Conservation (phyloP, 2,888 invertebrate species). For the Dinocampus coccinellae region DNA sequence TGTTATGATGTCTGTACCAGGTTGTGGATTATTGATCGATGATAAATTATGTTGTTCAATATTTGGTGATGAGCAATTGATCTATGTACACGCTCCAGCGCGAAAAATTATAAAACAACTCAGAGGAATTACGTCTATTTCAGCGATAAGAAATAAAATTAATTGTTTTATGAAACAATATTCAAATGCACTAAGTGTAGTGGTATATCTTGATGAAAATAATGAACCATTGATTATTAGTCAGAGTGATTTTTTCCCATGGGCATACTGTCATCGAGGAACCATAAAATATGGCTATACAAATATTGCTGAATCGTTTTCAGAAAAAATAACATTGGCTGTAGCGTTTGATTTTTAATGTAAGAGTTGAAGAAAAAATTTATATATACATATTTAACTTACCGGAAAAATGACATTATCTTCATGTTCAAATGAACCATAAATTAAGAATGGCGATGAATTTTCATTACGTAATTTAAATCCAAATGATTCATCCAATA, state of each 20-base stretch:
- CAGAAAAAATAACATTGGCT: conserved; percentile 46
- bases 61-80: conserved; percentile 50
- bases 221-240: conserved; percentile 50
- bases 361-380: conserved; percentile 24
- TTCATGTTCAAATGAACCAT: conserved; percentile 77
- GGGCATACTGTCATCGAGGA: conserved; percentile 54
- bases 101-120: conserved; percentile 48
- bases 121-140: conserved; percentile 19
- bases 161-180: conserved; percentile 43
- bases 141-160: conserved; percentile 43
- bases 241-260: conserved; percentile 52
- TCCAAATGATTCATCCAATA: conserved; percentile 81
- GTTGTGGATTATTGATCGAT: conserved; percentile 55
- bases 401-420: conserved; percentile 77
- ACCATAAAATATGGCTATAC: conserved; percentile 51
- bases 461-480: conserved; percentile 72
- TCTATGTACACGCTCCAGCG: conserved; percentile 53
- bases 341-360: conserved; percentile 44
- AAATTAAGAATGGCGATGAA: conserved; percentile 77
- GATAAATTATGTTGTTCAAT: conserved; percentile 48
- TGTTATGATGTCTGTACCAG: conserved; percentile 50
- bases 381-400: no score
- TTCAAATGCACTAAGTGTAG: conserved; percentile 40
- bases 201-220: conserved; percentile 44
- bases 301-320: conserved; percentile 32